Evolutionary conservation across 2,888 invertebrate species (phyloP), one percentile per base, ranked within the genome.

Genomic region (Cyclophora punctaria): DNA sequence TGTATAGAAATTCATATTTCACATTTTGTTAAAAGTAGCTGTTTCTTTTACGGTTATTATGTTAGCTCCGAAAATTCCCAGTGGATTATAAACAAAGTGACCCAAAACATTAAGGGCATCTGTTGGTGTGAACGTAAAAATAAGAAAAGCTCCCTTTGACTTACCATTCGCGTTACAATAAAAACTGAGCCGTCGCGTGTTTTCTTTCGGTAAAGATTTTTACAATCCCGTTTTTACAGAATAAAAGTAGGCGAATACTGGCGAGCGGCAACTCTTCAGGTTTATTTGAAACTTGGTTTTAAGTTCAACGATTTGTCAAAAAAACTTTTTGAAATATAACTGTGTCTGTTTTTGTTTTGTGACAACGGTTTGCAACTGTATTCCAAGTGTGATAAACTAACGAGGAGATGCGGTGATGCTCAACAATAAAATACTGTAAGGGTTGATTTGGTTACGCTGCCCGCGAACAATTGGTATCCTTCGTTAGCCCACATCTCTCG

Each of bases 111-210:
- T 69, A 72, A 62, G 62, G 64, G 59, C 75, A 75, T 72, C 73
- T 75, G 75, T 69, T 59, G 69, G 62, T 57, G 58, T 50, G 59
- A 66, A 66, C 63, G 64, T 67, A 72, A 75, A 71, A 71, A 69
- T 67, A 72, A 64, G 63, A 63, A 71, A 73, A 64, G 56, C 63
- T 64, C 48, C 57, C 60, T 57, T 64, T 60, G 64, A 59, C 63
- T 65, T 58, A 63, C 67, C 66, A 69, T 73, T 69, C 69, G 58
- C 63, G 66, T 73, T 68, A 67, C 71, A 71, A 77, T 76, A 75
- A 76, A 73, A 77, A 67, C 64, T 69, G 66, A 67, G 68, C 63
- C 62, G 52, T 59, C 60, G 50, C 53, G 62, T 64, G 64, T 71
- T 67, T 67, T 67, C 60, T 66, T 63, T 63, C 55, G 60, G 35